Evolutionary conservation across 2,888 invertebrate species (phyloP).

Genomic region (Chydorus sphaericus): DNA sequence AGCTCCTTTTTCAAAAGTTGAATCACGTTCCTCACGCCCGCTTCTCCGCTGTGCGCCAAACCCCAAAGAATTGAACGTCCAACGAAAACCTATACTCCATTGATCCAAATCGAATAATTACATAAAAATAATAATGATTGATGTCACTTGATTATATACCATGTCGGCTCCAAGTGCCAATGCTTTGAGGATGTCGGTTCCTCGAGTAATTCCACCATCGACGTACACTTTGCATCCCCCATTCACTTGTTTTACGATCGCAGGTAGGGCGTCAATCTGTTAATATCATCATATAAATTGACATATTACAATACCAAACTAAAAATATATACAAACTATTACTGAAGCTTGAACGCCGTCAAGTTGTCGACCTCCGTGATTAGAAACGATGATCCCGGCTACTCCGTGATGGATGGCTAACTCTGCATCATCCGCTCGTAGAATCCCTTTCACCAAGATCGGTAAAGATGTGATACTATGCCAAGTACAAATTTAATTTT

Average conservation of each 20-base stretch:
- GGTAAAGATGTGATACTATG: constrained; percentile 55
- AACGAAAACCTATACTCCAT: constrained; percentile 47
- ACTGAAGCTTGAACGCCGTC: constrained; percentile 71
- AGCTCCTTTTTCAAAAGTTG: constrained; percentile 58
- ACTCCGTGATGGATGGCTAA: constrained; percentile 57
- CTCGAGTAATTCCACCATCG: constrained; percentile 72
- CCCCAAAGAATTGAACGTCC: constrained; percentile 81
- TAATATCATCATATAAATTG: too few relatives aligned
- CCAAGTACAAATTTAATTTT: too few relatives aligned
- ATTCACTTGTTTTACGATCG: constrained; percentile 53
- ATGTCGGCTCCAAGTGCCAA: constrained; percentile 77
- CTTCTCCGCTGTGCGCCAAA: constrained; percentile 55
- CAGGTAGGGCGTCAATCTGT: constrained; percentile 73
- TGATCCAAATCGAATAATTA: too few relatives aligned
- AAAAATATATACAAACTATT: background rate
- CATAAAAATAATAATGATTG: too few relatives aligned
- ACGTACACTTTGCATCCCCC: constrained; percentile 61
- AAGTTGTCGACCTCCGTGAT: constrained; percentile 83
- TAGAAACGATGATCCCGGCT: constrained; percentile 72
- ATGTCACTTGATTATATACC: too few relatives aligned
- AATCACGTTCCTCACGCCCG: constrained; percentile 58
- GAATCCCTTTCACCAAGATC: constrained; percentile 69
- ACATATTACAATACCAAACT: background rate
- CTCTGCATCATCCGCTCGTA: constrained; percentile 72
- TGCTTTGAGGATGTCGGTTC: constrained; percentile 80